Percentiles rank a stretch among this genome's conserved stretches.
phyloP scores from a whole-genome alignment of 1,140 invertebrate genomes.

The Microplitis demolitor region DNA sequence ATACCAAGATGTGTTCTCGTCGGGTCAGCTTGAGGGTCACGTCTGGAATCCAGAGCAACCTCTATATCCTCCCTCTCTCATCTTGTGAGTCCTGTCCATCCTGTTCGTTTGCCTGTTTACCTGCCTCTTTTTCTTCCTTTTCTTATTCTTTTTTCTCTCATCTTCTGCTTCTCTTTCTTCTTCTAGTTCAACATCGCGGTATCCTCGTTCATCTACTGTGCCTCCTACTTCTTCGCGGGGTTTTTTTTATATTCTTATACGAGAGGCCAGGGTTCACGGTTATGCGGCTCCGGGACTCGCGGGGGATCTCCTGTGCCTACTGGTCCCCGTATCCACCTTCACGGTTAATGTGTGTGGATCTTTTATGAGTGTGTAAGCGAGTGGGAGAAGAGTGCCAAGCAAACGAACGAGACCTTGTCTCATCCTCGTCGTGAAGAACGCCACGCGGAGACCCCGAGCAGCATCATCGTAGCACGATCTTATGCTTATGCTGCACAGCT shows the following conservation, averaged over 20 bases:
- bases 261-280: conserved; percentile 30
- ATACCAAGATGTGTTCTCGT: conserved; percentile 58
- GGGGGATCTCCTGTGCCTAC: not conserved
- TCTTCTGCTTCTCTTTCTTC: not conserved
- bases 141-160: conserved; percentile 2
- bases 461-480: conserved; percentile 45
- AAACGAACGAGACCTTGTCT: conserved; percentile 15
- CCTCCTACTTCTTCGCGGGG: not conserved
- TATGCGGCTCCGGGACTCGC: not conserved
- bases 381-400: not conserved
- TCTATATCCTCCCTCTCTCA: conserved; percentile 47
- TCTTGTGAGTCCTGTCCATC: conserved; percentile 18
- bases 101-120: conserved; percentile 27
- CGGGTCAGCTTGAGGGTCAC: conserved; percentile 59
- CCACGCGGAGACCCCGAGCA: conserved; percentile 10
- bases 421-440: conserved; percentile 20
- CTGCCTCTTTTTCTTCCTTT: conserved; percentile 10
- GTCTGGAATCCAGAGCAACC: conserved; percentile 63
- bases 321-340: not conserved
- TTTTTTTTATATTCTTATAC: conserved; percentile 33
- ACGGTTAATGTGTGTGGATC: not conserved
- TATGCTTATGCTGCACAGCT: not conserved
- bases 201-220: not conserved
- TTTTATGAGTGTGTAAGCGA: not conserved
- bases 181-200: not conserved